Conservation (phyloP, 1,140 invertebrate genomes). For the Drosophila ohnishii region DNA sequence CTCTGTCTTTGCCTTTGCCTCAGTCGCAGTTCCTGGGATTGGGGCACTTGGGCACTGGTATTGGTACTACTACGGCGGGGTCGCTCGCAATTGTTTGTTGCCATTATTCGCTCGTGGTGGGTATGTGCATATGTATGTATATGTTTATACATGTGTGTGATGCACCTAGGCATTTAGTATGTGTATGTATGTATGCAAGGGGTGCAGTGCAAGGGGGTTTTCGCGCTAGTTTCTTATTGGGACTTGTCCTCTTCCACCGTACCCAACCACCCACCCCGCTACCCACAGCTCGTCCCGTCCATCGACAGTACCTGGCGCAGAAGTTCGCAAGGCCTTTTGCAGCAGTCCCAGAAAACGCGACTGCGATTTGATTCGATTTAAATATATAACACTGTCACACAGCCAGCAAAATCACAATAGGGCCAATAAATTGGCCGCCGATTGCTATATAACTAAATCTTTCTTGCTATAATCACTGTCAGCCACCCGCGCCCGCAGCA, state of each 20-base stretch:
- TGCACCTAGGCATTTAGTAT: slow-evolving; percentile 16
- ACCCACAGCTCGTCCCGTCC: slow-evolving; percentile 3
- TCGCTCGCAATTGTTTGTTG: slow-evolving; percentile 52
- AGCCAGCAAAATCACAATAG: slow-evolving; percentile 46
- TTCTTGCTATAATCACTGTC: slow-evolving; percentile 50
- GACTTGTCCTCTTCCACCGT: slow-evolving; percentile 32
- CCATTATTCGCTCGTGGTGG: slow-evolving; percentile 25
- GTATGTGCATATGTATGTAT: neutral
- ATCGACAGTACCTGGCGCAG: slow-evolving; percentile 70
- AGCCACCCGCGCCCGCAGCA: slow-evolving; percentile 45
- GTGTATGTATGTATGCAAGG: slow-evolving; percentile 2
- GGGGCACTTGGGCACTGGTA: slow-evolving; percentile 3
- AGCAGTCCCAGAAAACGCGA: slow-evolving; percentile 55
- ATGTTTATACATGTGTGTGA: slow-evolving; percentile 11
- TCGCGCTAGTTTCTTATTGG: slow-evolving; percentile 69
- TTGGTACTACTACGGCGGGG: slow-evolving; percentile 17
- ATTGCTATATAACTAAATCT: slow-evolving; percentile 17
- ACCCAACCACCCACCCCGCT: slow-evolving; percentile 1
- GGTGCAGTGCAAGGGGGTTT: slow-evolving; percentile 21
- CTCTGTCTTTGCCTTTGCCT: slow-evolving; percentile 11
- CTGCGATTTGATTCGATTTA: slow-evolving; percentile 53
- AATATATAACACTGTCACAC: slow-evolving; percentile 38
- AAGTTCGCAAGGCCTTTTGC: slow-evolving; percentile 58
- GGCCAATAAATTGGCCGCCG: slow-evolving; percentile 41
- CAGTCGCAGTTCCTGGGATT: slow-evolving; percentile 9